Conservation (phyloP, 2,888 invertebrate genomes). For the Amblyjoppa proteus region DNA sequence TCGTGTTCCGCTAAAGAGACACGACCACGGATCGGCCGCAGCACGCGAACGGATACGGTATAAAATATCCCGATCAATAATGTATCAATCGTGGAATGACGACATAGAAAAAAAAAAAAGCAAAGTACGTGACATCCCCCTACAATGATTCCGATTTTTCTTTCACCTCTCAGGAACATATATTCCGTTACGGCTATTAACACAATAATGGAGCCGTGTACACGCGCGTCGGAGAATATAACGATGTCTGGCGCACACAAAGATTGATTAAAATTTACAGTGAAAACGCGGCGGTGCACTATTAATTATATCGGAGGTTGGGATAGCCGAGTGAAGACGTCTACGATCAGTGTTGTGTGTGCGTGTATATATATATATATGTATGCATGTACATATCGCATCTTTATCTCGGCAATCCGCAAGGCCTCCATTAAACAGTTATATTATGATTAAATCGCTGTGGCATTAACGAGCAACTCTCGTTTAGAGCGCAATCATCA, state of each 20-base stretch:
- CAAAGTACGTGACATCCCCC: slow-evolving; percentile 21
- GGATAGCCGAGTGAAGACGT: slow-evolving; percentile 4
- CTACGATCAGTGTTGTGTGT: slow-evolving; percentile 8
- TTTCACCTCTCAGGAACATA: not conserved
- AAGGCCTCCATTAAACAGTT: slow-evolving; percentile 11
- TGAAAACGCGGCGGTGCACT: slow-evolving; percentile 7
- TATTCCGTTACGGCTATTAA: slow-evolving; percentile 35
- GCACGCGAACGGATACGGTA: not conserved
- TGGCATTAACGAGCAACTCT: slow-evolving; percentile 32
- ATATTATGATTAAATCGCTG: slow-evolving; percentile 38
- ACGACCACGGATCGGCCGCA: slow-evolving; percentile 43
- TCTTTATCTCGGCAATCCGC: not conserved
- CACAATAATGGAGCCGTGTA: not conserved
- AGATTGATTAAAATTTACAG: slow-evolving; percentile 39
- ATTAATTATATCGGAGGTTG: slow-evolving; percentile 34
- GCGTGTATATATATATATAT: not conserved
- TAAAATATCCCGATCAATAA: slow-evolving; percentile 50
- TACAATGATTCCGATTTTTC: slow-evolving; percentile 8
- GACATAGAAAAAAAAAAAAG: slow-evolving; percentile 1
- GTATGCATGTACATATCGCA: not conserved
- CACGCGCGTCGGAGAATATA: slow-evolving; percentile 1
- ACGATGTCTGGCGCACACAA: slow-evolving; percentile 4
- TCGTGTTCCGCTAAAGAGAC: slow-evolving; percentile 40
- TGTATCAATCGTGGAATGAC: slow-evolving; percentile 54
- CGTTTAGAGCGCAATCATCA: slow-evolving; percentile 23